Evolutionary conservation across 2,797 vertebrate species (phyloP), one percentile per base, ranked within the genome.

Genomic region (Alcedo quadribrachys): DNA sequence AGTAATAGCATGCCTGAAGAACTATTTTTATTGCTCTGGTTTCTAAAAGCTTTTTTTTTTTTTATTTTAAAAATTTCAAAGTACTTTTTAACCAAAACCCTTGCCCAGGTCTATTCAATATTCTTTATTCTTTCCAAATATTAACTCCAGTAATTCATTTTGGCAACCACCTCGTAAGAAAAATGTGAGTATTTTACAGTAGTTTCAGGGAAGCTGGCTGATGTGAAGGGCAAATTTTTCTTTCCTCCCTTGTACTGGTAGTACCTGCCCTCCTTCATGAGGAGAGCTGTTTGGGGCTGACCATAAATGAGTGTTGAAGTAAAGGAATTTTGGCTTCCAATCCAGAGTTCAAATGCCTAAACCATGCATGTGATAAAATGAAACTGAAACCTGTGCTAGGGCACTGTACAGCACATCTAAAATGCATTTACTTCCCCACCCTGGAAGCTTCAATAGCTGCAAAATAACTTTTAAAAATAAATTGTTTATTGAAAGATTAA

Each of bases 401-500:
- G 87, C 90, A 91, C 54, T 24, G 21, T 75, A 88, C 24, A 78
- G 80, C 74, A 57, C 83, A 84, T 94, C 93, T 91, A 93, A 94
- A 96, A 96, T 95, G 81, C 71, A 91, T 92, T 96, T 91, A 82
- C 81, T 88, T 92, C 81, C 81, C 92, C 85, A 85, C 90, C 79
- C 57, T 55, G 63, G 91, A 85, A 87, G 91, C 57, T 87, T 68
- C 89, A 92, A 50, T 63, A 84, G 76, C 77, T 94, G 33, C 46
- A 94, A 94, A 94, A 94, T 83, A 94, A 95, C 87, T 91, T 95
- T 79, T 74, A 85, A 89, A 96, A 96, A 93, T 89, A 93, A 96
- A 95, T 94, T 90, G 80, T 95, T 96, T 96, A 94, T 93, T 95
- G 92, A 94, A 95, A 95, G 93, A 95, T 95, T 93, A 96, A 96